A percentile compares a stretch with the other conserved stretches of the same genome.
phyloP scores from a whole-genome alignment of 1,140 invertebrate genomes.

The Bombyx mori region ASM3026992v2 NC_085108.1:8297001-8297500 shows the following conservation, averaged over 20 bases:
- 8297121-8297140: conserved; percentile 41
- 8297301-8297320: conserved; percentile 16
- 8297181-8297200: conserved; percentile 35
- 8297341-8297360: no score
- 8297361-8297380: no score
- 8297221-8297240: conserved; percentile 21
- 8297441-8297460: not conserved
- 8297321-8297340: not conserved
- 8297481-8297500: not conserved
- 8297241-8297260: conserved; percentile 17
- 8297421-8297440: not conserved
- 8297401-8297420: no score
- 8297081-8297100: conserved; percentile 28
- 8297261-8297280: conserved; percentile 35
- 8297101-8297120: conserved; percentile 39
- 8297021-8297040: conserved; percentile 31
- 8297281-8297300: conserved; percentile 38
- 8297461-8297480: not conserved
- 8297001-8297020: conserved; percentile 17
- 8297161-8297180: conserved; percentile 32
- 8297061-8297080: conserved; percentile 27
- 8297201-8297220: conserved; percentile 34
- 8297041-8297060: conserved; percentile 33
- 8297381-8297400: no score
- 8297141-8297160: conserved; percentile 32